Evolutionary conservation across 1,140 invertebrate genomes (phyloP), one percentile per base, ranked within the genome.

Genomic region (Sogatella furcifera): DNA sequence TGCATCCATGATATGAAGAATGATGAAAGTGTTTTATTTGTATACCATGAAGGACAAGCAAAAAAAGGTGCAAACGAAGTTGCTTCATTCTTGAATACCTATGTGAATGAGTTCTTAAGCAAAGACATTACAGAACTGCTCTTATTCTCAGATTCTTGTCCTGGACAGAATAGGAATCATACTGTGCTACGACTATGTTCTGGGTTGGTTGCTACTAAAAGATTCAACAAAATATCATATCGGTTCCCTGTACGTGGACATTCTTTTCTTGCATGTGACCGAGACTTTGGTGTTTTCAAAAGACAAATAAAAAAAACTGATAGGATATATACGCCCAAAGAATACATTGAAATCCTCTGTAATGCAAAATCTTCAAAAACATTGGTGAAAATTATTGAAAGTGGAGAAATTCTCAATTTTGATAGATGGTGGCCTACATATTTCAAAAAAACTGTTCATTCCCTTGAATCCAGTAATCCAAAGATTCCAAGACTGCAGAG

Each of bases 251-350:
- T 64, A n/a, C n/a, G 62, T 34, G 69, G 68, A 38, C 67, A 70
- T 43, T 61, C 61, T 28, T 70, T 64, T 56, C 59, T 70, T 3
- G 66, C 68, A 10, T 69, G 67, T 53, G 68, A 70, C 56, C 54
- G 67, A 52, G 64, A 65, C 57, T 70, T 70, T 57, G 64, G 64
- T n/a, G 52, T 66, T n/a, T n/a, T n/a, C n/a, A n/a, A n/a, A n/a
- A n/a, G n/a, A n/a, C n/a, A n/a, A n/a, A n/a, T n/a, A n/a, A n/a
- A n/a, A n/a, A n/a, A n/a, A n/a, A n/a, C n/a, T n/a, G n/a, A n/a
- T n/a, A n/a, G n/a, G n/a, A n/a, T n/a, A n/a, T n/a, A n/a, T n/a
- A n/a, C n/a, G n/a, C n/a, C n/a, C n/a, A n/a, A n/a, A n/a, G n/a
- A n/a, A n/a, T n/a, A n/a, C n/a, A n/a, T n/a, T n/a, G n/a, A n/a